These are phyloP conservation scores for Drosophila bocqueti DNA, from an alignment of 1,140 invertebrate species.

Conservation along the genomic window DNA sequence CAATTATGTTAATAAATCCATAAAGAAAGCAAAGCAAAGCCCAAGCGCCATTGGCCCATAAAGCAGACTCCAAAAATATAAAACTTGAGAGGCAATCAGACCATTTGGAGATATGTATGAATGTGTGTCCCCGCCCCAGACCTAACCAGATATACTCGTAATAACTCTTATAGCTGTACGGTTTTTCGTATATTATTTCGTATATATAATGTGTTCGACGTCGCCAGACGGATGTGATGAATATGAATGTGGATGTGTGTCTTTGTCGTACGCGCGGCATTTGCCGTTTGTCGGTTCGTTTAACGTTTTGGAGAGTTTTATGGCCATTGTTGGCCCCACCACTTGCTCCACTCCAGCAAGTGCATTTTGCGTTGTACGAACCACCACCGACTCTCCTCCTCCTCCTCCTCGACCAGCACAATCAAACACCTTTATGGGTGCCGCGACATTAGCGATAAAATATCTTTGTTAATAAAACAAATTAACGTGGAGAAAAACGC, in stretches of 20 bases:
- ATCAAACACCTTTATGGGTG: slow-evolving; percentile 65
- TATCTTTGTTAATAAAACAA: slow-evolving; percentile 80
- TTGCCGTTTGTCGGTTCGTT: slow-evolving; percentile 66
- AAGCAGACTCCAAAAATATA: slow-evolving; percentile 61
- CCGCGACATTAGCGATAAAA: slow-evolving; percentile 75
- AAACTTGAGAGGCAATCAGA: slow-evolving; percentile 63
- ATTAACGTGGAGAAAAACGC: slow-evolving; percentile 52
- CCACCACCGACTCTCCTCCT: slow-evolving; percentile 13
- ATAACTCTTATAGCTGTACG: slow-evolving; percentile 32
- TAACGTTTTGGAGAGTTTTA: slow-evolving; percentile 76
- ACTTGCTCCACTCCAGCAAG: slow-evolving; percentile 41
- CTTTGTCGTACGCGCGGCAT: slow-evolving; percentile 55
- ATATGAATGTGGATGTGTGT: slow-evolving; percentile 66
- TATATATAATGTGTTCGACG: slow-evolving; percentile 22
- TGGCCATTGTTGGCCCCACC: slow-evolving; percentile 54
- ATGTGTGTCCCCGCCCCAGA: slow-evolving; percentile 26
- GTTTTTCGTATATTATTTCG: slow-evolving; percentile 4
- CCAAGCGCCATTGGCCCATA: slow-evolving; percentile 59
- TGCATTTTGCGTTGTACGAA: slow-evolving; percentile 67
- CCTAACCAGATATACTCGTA: slow-evolving; percentile 17
- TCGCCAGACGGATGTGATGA: slow-evolving; percentile 52
- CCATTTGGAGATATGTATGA: slow-evolving; percentile 31
- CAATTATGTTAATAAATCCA: slow-evolving; percentile 79
- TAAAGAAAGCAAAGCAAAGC: slow-evolving; percentile 70
- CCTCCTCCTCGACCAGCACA: slow-evolving; percentile 12